Evolutionary conservation across 2,888 invertebrate species (phyloP), one percentile per base, ranked within the genome.

Genomic region (Caenorhabditis sp.): DNA sequence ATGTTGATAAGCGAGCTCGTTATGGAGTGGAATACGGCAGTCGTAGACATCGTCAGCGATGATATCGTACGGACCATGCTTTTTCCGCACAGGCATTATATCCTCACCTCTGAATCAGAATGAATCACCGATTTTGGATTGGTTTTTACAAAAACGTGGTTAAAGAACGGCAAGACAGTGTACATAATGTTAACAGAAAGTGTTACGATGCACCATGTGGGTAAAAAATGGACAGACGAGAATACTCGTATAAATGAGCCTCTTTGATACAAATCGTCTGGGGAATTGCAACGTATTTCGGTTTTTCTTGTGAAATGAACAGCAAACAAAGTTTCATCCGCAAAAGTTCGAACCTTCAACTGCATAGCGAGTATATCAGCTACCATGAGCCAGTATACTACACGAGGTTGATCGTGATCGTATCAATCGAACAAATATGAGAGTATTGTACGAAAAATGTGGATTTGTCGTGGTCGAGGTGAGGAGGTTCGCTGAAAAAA

Each of bases 21-120:
- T 94, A 91, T 97, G 95, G 84, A 97, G 91, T n/a, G 97, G 96
- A 89, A 97, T 95, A 30, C 95, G 92, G 79, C 94, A 94, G 90
- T 98, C 97, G 90, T 94, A 95, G 89, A 96, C 96, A 91, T 97
- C 97, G 90, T 95, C 95, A 87, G 95, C 94, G 89, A 98, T 96
- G 91, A 96, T 92, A 91, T 96, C 94, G 92, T 97, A 97, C 56
- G 84, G 80, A 66, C 83, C 84, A 76, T 83, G 83, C 72, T 82
- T 82, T 77, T 83, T 83, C 76, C 80, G 80, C 74, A 79, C 81
- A 72, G 82, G 83, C 83, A 83, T 83, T 74, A 71, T 81, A 78
- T 58, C 62, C 58, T 77, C 71, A 77, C 76, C 76, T 71, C 76
- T 77, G 75, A 5, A 76, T 56, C 24, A 26, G 24, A 39, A 6